Conservation (phyloP, 1,140 invertebrate species). For the Ceratina calcarata region DNA sequence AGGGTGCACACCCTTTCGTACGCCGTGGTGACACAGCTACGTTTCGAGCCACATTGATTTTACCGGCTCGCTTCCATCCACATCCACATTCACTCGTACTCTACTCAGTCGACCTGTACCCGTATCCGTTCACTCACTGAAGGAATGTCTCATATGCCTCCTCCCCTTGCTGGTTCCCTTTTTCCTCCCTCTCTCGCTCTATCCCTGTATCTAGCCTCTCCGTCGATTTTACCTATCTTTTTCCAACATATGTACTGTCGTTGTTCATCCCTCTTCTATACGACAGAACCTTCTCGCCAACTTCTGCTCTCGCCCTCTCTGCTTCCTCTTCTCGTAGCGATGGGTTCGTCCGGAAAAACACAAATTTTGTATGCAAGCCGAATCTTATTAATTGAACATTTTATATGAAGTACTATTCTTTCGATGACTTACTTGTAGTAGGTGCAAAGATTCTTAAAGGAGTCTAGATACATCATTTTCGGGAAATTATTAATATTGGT, state of each 20-base stretch:
- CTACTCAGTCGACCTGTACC: constrained; percentile 59
- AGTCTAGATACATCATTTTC: no score
- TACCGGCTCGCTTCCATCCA: constrained; percentile 74
- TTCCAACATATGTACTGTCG: constrained; percentile 41
- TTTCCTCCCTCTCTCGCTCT: constrained; percentile 46
- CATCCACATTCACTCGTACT: constrained; percentile 39
- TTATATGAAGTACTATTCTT: no score
- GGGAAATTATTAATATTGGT: no score
- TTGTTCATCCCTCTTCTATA: constrained; percentile 54
- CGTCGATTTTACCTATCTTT: constrained; percentile 54
- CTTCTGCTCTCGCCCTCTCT: constrained; percentile 43
- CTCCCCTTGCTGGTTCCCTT: constrained; percentile 49
- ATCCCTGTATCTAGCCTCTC: constrained; percentile 48
- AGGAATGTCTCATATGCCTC: constrained; percentile 74
- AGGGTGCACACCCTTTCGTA: constrained; percentile 61
- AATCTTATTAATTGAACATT: no score
- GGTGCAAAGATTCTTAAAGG: no score
- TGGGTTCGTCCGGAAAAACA: no score
- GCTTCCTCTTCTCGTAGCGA: constrained; percentile 17
- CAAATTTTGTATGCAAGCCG: no score
- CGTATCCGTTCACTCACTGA: constrained; percentile 53
- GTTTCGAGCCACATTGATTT: constrained; percentile 77
- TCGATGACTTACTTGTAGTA: no score
- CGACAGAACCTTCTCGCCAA: constrained; percentile 32
- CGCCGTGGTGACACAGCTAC: constrained; percentile 68